A percentile compares a stretch with the other conserved stretches of the same genome.
These are phyloP conservation scores for Enhydra lutris DNA, from an alignment of 2,113 vertebrate species.

Conservation along the genomic window DNA sequence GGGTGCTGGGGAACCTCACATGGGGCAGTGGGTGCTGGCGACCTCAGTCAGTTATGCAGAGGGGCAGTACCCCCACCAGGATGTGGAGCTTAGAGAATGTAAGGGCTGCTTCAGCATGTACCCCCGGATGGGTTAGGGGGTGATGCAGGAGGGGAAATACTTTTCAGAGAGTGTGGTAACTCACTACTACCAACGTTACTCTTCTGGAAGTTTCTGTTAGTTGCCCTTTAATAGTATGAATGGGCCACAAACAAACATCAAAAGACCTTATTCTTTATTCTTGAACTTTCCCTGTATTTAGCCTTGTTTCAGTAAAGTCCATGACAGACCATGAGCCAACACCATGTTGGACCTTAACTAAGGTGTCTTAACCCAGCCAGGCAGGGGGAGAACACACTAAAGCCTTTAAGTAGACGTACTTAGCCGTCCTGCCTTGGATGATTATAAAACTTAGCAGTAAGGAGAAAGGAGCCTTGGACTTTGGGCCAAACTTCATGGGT, in stretches of 20 bases:
- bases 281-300: neutral
- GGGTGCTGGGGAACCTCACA: no score
- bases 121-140: accelerated
- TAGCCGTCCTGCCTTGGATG: neutral
- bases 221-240: neutral
- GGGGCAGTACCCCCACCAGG: neutral
- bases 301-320: neutral
- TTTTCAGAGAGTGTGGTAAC: no score
- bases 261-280: neutral
- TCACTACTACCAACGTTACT: neutral
- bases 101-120: neutral
- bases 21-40: neutral
- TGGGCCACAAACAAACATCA: neutral
- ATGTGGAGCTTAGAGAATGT: neutral
- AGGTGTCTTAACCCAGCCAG: neutral
- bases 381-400: neutral
- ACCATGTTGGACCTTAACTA: neutral
- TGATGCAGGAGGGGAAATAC: no score
- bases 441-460: neutral
- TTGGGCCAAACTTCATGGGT: neutral
- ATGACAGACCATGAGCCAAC: neutral
- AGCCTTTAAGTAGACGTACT: no score
- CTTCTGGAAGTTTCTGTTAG: neutral
- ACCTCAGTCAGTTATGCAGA: neutral
- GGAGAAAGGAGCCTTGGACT: neutral